phyloP scores from a whole-genome alignment of 2,113 vertebrate genomes.

The Oryzias javanicus region DNA sequence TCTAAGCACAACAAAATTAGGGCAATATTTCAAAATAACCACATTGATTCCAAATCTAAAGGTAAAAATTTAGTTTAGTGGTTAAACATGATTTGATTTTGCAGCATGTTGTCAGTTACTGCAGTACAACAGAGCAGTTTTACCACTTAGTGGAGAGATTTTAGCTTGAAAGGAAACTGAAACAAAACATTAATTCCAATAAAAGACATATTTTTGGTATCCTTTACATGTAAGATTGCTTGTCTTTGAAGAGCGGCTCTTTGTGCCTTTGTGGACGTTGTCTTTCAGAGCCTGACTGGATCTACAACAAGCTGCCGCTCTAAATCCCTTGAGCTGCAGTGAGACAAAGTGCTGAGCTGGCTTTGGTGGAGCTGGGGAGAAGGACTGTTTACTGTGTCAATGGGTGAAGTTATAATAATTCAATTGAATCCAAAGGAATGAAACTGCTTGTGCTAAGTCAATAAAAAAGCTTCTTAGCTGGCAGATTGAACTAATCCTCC shows the following conservation, averaged over 20 bases:
- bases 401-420: constrained; percentile 39
- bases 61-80: too few species aligned
- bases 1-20: neutral
- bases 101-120: too few species aligned
- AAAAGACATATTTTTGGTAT: too few species aligned
- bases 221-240: too few species aligned
- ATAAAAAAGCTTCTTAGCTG: constrained; percentile 31
- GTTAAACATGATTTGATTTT: too few species aligned
- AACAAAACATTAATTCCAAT: too few species aligned
- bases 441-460: constrained; percentile 25
- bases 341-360: constrained; percentile 24
- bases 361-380: neutral
- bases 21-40: neutral
- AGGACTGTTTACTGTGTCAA: constrained; percentile 47
- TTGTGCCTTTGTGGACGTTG: neutral
- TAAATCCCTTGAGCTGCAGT: constrained; percentile 32
- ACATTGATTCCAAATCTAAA: neutral
- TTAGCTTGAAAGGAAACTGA: too few species aligned
- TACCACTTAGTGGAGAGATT: too few species aligned
- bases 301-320: constrained; percentile 4
- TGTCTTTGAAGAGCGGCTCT: neutral
- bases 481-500: constrained; percentile 25
- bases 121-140: too few species aligned
- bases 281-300: neutral
- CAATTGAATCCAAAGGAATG: constrained; percentile 22